Evolutionary conservation across 2,888 invertebrate species (phyloP).

Genomic region (Gymnosoma rotundatum): DNA sequence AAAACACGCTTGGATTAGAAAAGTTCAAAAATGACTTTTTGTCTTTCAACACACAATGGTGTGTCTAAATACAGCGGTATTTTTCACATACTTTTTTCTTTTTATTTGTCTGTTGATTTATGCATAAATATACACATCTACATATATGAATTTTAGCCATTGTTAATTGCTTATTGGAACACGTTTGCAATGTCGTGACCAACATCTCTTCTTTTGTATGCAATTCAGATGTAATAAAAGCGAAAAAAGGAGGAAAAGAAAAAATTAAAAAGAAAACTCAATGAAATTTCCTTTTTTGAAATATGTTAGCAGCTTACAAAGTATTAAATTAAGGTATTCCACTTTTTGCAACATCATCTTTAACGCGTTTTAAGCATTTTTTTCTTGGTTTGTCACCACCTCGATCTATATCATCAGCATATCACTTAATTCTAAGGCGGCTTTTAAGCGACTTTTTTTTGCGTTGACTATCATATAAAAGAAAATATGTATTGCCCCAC

Average conservation of each 20-base stretch:
- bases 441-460: neutral
- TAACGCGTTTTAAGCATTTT: constrained; percentile 14
- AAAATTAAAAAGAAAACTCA: no score
- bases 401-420: constrained; percentile 40
- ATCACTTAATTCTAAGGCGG: neutral
- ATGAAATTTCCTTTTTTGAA: constrained; percentile 32
- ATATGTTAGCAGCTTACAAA: constrained; percentile 52
- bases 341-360: constrained; percentile 47
- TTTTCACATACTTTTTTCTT: constrained; percentile 32
- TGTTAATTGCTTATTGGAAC: constrained; percentile 72
- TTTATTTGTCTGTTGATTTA: constrained; percentile 31
- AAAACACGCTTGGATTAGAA: constrained; percentile 37
- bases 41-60: constrained; percentile 59
- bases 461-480: no score
- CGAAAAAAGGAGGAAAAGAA: neutral
- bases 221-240: constrained; percentile 9
- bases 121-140: constrained; percentile 18
- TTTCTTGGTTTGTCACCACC: no score
- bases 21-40: constrained; percentile 54
- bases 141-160: constrained; percentile 65
- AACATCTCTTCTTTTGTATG: constrained; percentile 59
- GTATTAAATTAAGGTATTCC: no score
- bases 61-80: constrained; percentile 68
- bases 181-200: constrained; percentile 71
- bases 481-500: no score